Conservation (phyloP, 2,888 invertebrate species). For the Epistrophe grossulariae region DNA sequence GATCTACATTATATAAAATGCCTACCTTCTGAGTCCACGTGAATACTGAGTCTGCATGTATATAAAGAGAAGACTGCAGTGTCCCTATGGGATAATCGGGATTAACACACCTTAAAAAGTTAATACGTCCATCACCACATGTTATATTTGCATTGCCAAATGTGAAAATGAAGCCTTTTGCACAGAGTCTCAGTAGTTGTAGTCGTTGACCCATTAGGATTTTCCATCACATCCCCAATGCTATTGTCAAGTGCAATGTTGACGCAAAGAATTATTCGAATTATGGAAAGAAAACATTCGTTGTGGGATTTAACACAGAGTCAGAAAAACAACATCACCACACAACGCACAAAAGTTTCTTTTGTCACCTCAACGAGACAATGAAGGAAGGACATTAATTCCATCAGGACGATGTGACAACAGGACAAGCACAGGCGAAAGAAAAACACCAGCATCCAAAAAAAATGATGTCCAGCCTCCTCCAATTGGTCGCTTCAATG, state of each 20-base stretch:
- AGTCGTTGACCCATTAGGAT: constrained; percentile 56
- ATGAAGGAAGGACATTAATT: constrained; percentile 8
- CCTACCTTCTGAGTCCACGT: neutral
- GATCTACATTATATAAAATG: neutral
- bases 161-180: constrained; percentile 48
- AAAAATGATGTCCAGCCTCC: constrained; percentile 58
- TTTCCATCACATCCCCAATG: constrained; percentile 64
- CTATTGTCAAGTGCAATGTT: constrained; percentile 73
- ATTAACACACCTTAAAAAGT: constrained; percentile 83
- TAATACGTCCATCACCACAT: constrained; percentile 77
- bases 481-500: constrained; percentile 64
- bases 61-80: constrained; percentile 77
- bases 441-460: constrained; percentile 44
- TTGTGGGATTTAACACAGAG: constrained; percentile 68
- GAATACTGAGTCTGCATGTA: neutral
- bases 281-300: constrained; percentile 75
- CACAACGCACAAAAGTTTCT: constrained; percentile 59
- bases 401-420: constrained; percentile 14
- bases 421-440: constrained; percentile 53
- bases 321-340: constrained; percentile 70
- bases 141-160: constrained; percentile 42
- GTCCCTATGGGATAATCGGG: constrained; percentile 82
- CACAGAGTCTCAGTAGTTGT: constrained; percentile 20
- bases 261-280: constrained; percentile 73
- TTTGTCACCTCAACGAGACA: constrained; percentile 66